Percentiles rank a stretch among this genome's conserved stretches.
These are phyloP conservation scores for Temnothorax nylanderi DNA, from an alignment of 1,140 invertebrate genomes.

Conservation along the genomic window DNA sequence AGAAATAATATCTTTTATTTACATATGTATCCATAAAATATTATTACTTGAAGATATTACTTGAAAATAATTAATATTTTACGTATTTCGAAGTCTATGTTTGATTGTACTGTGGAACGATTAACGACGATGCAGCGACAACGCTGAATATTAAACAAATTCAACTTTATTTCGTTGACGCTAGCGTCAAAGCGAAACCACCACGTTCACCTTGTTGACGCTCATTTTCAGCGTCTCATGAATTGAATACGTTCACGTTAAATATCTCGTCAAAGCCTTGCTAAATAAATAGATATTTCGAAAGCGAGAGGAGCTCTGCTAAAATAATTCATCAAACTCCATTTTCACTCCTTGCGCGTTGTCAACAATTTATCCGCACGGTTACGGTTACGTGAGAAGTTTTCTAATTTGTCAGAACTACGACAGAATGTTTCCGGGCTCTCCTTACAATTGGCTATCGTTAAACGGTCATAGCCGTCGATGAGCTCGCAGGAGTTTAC, in stretches of 20 bases:
- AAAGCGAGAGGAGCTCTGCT: not conserved
- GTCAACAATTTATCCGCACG: conserved; percentile 42
- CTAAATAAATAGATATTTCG: not conserved
- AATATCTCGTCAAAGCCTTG: not conserved
- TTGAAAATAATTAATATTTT: no score
- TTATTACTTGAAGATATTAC: no score
- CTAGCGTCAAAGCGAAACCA: no score
- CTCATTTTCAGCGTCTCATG: no score
- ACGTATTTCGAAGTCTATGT: no score
- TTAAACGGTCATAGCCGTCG: conserved; percentile 40
- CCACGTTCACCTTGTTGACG: no score
- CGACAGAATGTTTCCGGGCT: conserved; percentile 8
- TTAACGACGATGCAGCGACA: no score
- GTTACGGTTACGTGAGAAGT: conserved; percentile 31
- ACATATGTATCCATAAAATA: no score
- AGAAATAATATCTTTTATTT: no score
- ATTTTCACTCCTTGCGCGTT: not conserved
- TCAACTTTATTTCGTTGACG: no score
- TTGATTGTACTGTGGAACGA: no score
- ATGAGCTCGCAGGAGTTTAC: conserved; percentile 20
- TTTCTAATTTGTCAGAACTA: conserved; percentile 51
- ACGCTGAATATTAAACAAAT: no score
- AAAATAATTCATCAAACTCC: conserved; percentile 35
- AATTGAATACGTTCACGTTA: not conserved
- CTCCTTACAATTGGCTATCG: conserved; percentile 46